Base-by-base conservation (phyloP, 2,797 vertebrate genomes). In the Anguilla marmorata region DNA sequence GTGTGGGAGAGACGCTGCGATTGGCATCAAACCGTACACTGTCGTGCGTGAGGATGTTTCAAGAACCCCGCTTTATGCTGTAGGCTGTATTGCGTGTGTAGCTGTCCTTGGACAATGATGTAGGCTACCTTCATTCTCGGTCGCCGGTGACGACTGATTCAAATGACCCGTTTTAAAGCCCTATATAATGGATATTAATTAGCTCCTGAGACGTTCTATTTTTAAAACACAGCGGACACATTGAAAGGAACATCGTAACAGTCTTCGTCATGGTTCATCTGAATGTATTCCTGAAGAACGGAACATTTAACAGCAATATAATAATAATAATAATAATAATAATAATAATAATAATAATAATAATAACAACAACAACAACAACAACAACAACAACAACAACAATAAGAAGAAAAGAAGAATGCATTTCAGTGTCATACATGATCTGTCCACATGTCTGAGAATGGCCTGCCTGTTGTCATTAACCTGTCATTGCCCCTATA, bases 151-250 rank as follows among this genome's bases (percentile, higher is more conserved):
- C 19, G 63, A 66, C n/a, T 30, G 63, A 88, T 58, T 88, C 21
- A 33, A 88, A 56, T 52, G 24, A 87, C 87, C 80, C 19, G 27
- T 74, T 19, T 86, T 69, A 76, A 85, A 88, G 79, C 41, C 45
- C 79, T n/a, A 88, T 76, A 45, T n/a, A 52, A 30, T 54, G 83
- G 52, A 85, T n/a, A 74, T 82, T 66, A 88, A 85, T 88, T 54
- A 87, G 80, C 60, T 69, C 37, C 60, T 52, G 69, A 37, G 45
- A 63, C 5, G 8, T 56, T 37, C 30, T 84, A 84, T n/a, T 48
- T 88, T 48, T 72, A 74, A 86, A 74, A 3, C 37, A 50, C 21
- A 86, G 41, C 19, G 45, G n/a, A 33, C 45, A 14, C 41, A 74
- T 48, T 52, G 24, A 37, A 0, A n/a, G 5, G n/a, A 50, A 74